Evolutionary conservation across 2,113 vertebrate genomes (phyloP).

Genomic region (Psammodynastes pulverulentus): DNA sequence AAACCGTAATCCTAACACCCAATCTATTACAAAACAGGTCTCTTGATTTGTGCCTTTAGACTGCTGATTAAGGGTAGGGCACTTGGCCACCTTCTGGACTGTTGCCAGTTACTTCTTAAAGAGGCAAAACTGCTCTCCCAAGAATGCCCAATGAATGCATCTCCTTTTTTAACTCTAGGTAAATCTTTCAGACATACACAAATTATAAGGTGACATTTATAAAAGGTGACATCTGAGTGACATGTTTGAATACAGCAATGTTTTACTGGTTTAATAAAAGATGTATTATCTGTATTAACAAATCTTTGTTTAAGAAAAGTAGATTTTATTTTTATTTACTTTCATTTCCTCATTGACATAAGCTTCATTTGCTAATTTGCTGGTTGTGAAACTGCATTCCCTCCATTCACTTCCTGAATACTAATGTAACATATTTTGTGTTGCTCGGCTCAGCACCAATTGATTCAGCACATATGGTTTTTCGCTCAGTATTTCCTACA

Average conservation of each 20-base stretch:
- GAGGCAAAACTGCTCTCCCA: constrained; percentile 31
- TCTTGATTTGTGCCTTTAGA: constrained; percentile 48
- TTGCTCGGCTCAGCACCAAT: constrained; percentile 50
- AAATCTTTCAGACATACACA: constrained; percentile 13
- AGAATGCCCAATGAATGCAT: constrained; percentile 31
- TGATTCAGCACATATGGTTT: constrained; percentile 62
- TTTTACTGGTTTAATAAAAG: neutral
- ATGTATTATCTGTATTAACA: neutral
- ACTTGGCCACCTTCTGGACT: neutral
- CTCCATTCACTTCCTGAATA: constrained; percentile 60
- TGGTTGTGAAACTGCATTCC: constrained; percentile 66
- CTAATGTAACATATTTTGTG: constrained; percentile 56
- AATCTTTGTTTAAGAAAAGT: constrained; percentile 67
- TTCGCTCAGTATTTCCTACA: constrained; percentile 67
- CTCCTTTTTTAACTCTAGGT: constrained; percentile 31
- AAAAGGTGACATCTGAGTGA: constrained; percentile 25
- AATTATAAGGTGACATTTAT: constrained; percentile 33
- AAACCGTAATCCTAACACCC: neutral
- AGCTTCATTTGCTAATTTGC: constrained; percentile 83
- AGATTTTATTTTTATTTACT: constrained; percentile 52
- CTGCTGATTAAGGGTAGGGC: constrained; percentile 22
- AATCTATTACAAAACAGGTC: neutral
- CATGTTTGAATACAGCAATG: neutral
- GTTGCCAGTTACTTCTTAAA: constrained; percentile 30
- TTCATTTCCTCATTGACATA: constrained; percentile 76